phyloP scores from a whole-genome alignment of 2,888 invertebrate species.

The Pegoplata infirma region DNA sequence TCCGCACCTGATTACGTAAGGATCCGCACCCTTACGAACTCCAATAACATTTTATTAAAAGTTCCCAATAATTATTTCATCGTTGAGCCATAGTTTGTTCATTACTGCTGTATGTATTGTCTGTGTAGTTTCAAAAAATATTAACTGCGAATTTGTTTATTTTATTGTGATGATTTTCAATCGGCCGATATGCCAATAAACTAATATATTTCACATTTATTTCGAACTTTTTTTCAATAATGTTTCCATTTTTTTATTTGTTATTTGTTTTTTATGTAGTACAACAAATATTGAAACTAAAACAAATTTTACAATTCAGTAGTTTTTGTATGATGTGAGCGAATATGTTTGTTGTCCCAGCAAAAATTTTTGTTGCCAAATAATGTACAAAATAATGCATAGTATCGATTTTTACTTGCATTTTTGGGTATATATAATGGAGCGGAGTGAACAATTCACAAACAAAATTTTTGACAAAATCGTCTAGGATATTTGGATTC shows the following conservation, averaged over 20 bases:
- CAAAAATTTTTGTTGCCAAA: too few species aligned
- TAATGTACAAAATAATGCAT: too few species aligned
- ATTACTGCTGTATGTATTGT: neutral
- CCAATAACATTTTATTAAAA: too few species aligned
- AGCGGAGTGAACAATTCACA: too few species aligned
- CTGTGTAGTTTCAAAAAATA: conserved; percentile 68
- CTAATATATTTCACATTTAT: conserved; percentile 52
- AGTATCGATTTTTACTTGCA: too few species aligned
- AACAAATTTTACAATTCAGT: conserved; percentile 60
- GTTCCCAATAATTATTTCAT: too few species aligned
- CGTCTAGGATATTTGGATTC: too few species aligned
- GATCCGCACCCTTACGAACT: too few species aligned
- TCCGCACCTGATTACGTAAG: too few species aligned
- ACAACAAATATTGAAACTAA: conserved; percentile 43
- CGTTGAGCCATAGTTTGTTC: conserved; percentile 9
- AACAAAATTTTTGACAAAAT: too few species aligned
- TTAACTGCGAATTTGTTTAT: conserved; percentile 69
- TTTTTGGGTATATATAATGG: conserved; percentile 9
- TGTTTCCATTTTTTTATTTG: neutral
- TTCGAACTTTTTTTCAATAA: conserved; percentile 8
- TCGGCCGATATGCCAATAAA: conserved; percentile 61
- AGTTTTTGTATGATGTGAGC: conserved; percentile 34
- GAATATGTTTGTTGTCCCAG: neutral
- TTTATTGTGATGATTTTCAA: conserved; percentile 65
- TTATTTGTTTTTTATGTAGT: conserved; percentile 2